Base-by-base conservation (phyloP, 2,888 invertebrate genomes). In the Apotomis capreana region DNA sequence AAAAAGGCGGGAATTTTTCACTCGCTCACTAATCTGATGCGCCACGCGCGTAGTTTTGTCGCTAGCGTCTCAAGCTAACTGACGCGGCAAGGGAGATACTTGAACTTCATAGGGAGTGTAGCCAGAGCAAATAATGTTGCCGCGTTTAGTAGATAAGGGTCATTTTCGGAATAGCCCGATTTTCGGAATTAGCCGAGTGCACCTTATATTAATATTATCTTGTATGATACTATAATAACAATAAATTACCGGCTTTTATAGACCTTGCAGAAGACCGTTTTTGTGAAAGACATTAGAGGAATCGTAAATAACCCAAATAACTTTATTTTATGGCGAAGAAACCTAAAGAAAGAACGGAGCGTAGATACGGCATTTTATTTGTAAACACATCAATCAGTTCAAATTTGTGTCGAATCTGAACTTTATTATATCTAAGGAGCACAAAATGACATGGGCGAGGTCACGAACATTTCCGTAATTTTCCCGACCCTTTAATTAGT, bases 231-330 rank as follows among this genome's bases (percentile, higher is more conserved):
- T 40, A 51, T 60, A 55, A 70, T 64, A 61, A 52, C 54, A 52
- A 68, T 71, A 68, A 71, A 68, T 68, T 37, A 68, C 70, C 67
- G 61, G 52, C 65, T 64, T 79, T 80, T 81, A 81, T 76, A 76
- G 75, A 74, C 74, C 60, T 73, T 78, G 72, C 77, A 79, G 79
- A 74, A 72, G 76, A 71, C 77, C 78, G 72, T 77, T 79, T 78
- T 75, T 76, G 77, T 55, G 74, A 74, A 75, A 75, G 74, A 78
- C 78, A 81, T 81, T 83, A 81, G n/a, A 71, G 51, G 69, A 76
- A 74, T 78, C 81, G 77, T 82, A 81, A 81, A 81, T 80, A 80
- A 80, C 71, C 63, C 64, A 74, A 72, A 72, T 75, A 79, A 79
- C 76, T 77, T 79, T 77, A 73, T 75, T 73, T 74, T 71, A 75